Conservation (phyloP, 2,113 vertebrate species). For the Thamnophis sirtalis region DNA sequence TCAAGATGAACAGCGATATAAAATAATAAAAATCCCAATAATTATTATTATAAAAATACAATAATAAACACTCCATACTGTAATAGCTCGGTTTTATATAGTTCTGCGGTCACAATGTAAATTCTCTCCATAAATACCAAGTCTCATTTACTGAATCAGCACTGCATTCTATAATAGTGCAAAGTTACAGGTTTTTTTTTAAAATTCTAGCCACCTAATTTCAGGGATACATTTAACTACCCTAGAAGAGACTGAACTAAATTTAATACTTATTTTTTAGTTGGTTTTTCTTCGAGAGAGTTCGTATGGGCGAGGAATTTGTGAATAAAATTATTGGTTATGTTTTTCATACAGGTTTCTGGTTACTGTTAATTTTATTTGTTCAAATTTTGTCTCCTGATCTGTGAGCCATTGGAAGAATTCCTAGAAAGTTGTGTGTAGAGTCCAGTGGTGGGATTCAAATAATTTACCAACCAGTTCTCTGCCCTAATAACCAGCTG, state of each 20-base stretch:
- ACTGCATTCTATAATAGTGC: not conserved
- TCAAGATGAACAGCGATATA: not conserved
- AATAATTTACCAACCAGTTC: too few species aligned
- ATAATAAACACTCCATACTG: not conserved
- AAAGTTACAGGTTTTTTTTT: not conserved
- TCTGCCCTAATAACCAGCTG: too few species aligned
- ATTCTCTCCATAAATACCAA: not conserved
- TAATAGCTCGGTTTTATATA: not conserved
- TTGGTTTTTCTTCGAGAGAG: not conserved
- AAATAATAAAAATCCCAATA: not conserved
- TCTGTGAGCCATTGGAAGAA: not conserved
- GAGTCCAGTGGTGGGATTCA: too few species aligned
- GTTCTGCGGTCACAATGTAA: not conserved
- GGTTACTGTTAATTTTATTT: not conserved
- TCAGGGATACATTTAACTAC: not conserved
- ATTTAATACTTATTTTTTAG: not conserved
- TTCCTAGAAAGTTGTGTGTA: not conserved
- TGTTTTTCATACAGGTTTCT: too few species aligned
- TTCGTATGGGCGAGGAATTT: not conserved
- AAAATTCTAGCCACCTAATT: not conserved
- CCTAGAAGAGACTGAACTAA: not conserved
- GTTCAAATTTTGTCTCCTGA: not conserved
- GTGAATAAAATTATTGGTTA: not conserved
- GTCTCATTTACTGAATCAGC: not conserved
- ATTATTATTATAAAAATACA: not conserved